These are phyloP conservation scores for Odocoileus virginianus DNA, from an alignment of 2,113 vertebrate species.

Conservation along the genomic window DNA sequence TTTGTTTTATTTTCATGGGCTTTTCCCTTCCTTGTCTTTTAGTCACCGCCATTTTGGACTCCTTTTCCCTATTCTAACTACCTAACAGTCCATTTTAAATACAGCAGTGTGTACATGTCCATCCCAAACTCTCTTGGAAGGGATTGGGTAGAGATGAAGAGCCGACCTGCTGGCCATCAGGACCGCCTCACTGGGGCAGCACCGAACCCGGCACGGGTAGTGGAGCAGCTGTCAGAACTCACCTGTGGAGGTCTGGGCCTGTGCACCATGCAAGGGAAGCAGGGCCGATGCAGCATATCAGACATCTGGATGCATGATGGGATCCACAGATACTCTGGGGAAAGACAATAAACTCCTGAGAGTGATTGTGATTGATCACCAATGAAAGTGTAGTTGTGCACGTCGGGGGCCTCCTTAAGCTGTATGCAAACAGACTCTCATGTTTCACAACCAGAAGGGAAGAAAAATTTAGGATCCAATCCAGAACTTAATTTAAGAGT, in stretches of 20 bases:
- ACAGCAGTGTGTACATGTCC: not conserved
- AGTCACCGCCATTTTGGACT: too few species aligned
- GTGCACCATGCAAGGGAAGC: not conserved
- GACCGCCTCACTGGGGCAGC: not conserved
- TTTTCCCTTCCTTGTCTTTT: too few species aligned
- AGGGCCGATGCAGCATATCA: not conserved
- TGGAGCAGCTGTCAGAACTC: not conserved
- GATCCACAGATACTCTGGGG: not conserved
- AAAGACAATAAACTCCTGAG: not conserved
- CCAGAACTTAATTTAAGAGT: not conserved
- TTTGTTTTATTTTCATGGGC: too few species aligned
- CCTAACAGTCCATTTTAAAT: not conserved
- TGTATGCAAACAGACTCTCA: not conserved
- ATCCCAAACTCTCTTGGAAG: not conserved
- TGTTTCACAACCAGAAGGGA: not conserved
- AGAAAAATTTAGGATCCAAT: not conserved
- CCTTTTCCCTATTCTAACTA: too few species aligned
- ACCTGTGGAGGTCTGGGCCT: not conserved
- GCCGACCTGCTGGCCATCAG: not conserved
- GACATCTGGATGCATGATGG: not conserved
- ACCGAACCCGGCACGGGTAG: not conserved
- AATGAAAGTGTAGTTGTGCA: not conserved
- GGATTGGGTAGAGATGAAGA: not conserved
- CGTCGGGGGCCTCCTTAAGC: not conserved
- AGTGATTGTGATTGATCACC: not conserved